Evolutionary conservation across 2,888 invertebrate genomes (phyloP).

Genomic region (Netelia fuscicornis): DNA sequence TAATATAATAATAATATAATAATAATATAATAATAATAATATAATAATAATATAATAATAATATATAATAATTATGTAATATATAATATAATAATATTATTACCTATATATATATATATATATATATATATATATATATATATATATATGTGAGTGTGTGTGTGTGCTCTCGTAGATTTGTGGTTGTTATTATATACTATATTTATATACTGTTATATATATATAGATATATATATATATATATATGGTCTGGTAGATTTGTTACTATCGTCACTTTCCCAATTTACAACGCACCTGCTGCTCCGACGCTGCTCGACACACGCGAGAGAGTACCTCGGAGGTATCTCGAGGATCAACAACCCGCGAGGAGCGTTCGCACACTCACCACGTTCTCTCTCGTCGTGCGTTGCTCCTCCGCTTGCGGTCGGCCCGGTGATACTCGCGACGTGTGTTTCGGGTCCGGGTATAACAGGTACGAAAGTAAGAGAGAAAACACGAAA

Average conservation of each 20-base stretch:
- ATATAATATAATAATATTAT: too few species aligned
- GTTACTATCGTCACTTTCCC: conserved; percentile 45
- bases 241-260: not conserved
- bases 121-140: not conserved
- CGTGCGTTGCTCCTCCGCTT: conserved; percentile 24
- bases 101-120: not conserved
- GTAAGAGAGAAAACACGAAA: conserved; percentile 15
- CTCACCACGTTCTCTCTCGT: conserved; percentile 46
- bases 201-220: too few species aligned
- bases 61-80: too few species aligned
- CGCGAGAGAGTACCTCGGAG: conserved; percentile 26
- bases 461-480: conserved; percentile 36
- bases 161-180: not conserved
- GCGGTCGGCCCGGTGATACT: conserved; percentile 50
- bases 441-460: conserved; percentile 16
- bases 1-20: too few species aligned
- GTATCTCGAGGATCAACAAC: conserved; percentile 53
- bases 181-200: not conserved
- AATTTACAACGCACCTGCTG: conserved; percentile 63
- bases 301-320: conserved; percentile 28
- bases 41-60: too few species aligned
- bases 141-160: not conserved
- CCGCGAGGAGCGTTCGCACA: conserved; percentile 48
- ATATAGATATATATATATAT: not conserved
- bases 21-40: too few species aligned